Evolutionary conservation across 1,140 invertebrate genomes (phyloP), one percentile per base, ranked within the genome.

Genomic region (Paramacrobiotus metropolitanus): DNA sequence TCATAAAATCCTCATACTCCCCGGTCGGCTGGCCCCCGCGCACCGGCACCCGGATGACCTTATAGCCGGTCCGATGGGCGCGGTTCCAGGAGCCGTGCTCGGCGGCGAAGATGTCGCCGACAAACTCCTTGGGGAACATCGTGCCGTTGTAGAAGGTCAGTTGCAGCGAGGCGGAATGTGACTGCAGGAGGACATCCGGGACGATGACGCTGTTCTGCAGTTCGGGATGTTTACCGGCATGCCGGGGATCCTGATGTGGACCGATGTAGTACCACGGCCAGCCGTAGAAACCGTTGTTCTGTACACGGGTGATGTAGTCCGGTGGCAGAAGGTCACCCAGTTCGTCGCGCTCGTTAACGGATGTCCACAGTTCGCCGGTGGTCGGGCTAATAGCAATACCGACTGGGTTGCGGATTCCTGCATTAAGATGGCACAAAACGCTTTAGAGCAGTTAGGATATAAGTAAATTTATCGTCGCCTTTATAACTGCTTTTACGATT

Each of bases 211-310:
- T 9, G 31, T 61, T 59, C 9, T 40, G 15, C 9, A 61, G 60
- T 9, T 61, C 60, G 9, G 21, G 60, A 21, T 31, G 60, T 9
- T 21, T 20, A 15, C 20, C 9, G 9, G 28, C 9, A 20, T 40
- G 15, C 9, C 60, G 60, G 31, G 28, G 21, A 59, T 61, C 60
- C 9, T 9, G 28, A 21, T 61, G 9, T 20, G 15, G 9, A 20
- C 60, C 60, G 60, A 44, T 44, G 21, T 48, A 61, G 60, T 15
- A 40, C 9, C 45, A 61, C 9, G 60, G 60, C 60, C 60, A 61
- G 60, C 60, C 60, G 40, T 61, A 61, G 60, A 61, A 61, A 24
- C 60, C 60, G 60, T 31, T 31, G 9, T 61, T 15, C 31, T 61
- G 60, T 9, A 61, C 60, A 20, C 9, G 45, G 9, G 60, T 61